Evolutionary conservation across 2,113 vertebrate genomes (phyloP).

Genomic region (Poeciliopsis turrubarensis): DNA sequence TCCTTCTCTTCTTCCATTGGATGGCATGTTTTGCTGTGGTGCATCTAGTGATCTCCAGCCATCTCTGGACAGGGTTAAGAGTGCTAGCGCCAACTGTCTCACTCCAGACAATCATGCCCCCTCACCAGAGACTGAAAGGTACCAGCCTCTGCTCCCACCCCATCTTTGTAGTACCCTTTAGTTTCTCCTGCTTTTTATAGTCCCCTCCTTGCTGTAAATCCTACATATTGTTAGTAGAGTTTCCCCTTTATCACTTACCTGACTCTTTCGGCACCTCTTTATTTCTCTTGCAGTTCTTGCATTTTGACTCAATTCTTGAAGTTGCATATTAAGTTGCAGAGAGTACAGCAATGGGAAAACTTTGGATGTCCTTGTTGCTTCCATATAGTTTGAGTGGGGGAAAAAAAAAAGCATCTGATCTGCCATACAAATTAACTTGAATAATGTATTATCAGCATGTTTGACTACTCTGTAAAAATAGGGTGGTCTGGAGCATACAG

Average conservation of each 20-base stretch:
- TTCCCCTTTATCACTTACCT: background rate
- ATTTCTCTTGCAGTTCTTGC: slow-evolving; percentile 2
- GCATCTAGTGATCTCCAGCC: slow-evolving; percentile 97
- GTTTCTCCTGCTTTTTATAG: slow-evolving; percentile 37
- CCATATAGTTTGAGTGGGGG: background rate
- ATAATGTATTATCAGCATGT: background rate
- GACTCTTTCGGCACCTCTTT: slow-evolving; percentile 1
- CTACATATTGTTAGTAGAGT: slow-evolving; percentile 3
- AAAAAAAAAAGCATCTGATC: background rate
- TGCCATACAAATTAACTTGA: background rate
- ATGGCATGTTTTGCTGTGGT: slow-evolving; percentile 87
- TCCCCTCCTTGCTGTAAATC: slow-evolving; percentile 29
- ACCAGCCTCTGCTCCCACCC: slow-evolving; percentile 86
- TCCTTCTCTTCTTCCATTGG: slow-evolving; percentile 71
- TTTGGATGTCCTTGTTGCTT: background rate
- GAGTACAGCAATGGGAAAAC: background rate
- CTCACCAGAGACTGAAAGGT: slow-evolving; percentile 99
- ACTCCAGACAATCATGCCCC: slow-evolving; percentile 96
- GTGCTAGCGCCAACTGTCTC: slow-evolving; percentile 99
- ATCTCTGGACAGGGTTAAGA: slow-evolving; percentile 98
- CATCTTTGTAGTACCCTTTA: slow-evolving; percentile 35
- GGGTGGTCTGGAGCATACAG: background rate
- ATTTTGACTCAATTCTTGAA: slow-evolving; percentile 9
- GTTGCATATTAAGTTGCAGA: slow-evolving; percentile 5
- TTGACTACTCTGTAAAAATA: too few relatives aligned